These are phyloP conservation scores for Coracopsis vasa DNA, from an alignment of 2,113 vertebrate species.

Conservation along the genomic window DNA sequence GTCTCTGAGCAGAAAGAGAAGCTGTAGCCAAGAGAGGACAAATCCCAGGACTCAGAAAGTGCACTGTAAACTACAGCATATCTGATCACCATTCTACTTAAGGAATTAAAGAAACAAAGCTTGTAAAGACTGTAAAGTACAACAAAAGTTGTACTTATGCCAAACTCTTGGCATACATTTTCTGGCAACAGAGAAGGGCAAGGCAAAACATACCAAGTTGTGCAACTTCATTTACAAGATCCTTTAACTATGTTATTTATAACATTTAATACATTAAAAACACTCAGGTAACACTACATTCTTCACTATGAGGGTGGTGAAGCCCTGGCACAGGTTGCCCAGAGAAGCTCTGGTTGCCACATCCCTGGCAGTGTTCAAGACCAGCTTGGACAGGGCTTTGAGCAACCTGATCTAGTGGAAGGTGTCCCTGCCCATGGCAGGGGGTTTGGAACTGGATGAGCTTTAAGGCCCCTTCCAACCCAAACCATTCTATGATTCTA, in stretches of 20 bases:
- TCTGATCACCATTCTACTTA: neutral
- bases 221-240: neutral
- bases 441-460: neutral
- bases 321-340: neutral
- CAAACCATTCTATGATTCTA: neutral
- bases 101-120: constrained; percentile 25
- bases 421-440: neutral
- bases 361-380: neutral
- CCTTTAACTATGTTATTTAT: neutral
- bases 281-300: neutral
- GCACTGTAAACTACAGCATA: neutral
- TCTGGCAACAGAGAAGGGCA: neutral
- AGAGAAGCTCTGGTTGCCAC: neutral
- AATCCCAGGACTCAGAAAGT: constrained; percentile 14
- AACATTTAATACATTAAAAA: neutral
- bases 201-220: neutral
- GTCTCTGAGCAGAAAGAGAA: constrained; percentile 18
- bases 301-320: neutral
- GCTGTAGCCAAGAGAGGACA: neutral
- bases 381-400: neutral
- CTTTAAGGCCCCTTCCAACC: neutral
- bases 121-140: constrained; percentile 1
- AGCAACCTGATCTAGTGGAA: neutral
- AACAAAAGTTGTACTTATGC: neutral
- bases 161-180: neutral